Evolutionary conservation across 2,797 vertebrate species (phyloP).

Genomic region (Alca torda): DNA sequence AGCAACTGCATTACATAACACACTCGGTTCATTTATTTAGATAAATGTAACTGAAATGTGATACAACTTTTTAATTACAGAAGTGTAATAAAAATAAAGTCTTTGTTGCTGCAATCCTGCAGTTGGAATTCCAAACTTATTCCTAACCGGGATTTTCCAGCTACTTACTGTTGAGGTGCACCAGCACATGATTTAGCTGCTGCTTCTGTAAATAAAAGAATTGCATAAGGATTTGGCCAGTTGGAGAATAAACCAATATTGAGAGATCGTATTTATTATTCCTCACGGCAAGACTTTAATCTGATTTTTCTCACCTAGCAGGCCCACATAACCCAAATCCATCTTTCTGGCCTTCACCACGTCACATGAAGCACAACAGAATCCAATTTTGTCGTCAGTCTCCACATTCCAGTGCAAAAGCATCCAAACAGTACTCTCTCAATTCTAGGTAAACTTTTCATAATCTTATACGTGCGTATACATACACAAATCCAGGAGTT

Average conservation of each 20-base stretch:
- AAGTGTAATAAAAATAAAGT: background rate
- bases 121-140: background rate
- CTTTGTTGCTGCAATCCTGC: background rate
- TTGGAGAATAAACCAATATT: background rate
- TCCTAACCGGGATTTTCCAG: background rate
- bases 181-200: background rate
- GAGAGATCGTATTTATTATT: background rate
- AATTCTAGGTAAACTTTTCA: background rate
- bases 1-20: background rate
- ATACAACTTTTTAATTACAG: background rate
- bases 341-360: background rate
- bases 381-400: background rate
- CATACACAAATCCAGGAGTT: background rate
- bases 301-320: background rate
- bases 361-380: background rate
- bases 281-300: background rate
- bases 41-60: background rate
- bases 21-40: constrained; percentile 29
- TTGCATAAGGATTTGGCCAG: background rate
- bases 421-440: background rate
- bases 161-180: background rate
- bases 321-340: background rate
- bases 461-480: rapidly evolving
- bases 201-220: background rate
- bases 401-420: background rate